phyloP scores from a whole-genome alignment of 1,140 invertebrate genomes.

The Idris sp. region DNA sequence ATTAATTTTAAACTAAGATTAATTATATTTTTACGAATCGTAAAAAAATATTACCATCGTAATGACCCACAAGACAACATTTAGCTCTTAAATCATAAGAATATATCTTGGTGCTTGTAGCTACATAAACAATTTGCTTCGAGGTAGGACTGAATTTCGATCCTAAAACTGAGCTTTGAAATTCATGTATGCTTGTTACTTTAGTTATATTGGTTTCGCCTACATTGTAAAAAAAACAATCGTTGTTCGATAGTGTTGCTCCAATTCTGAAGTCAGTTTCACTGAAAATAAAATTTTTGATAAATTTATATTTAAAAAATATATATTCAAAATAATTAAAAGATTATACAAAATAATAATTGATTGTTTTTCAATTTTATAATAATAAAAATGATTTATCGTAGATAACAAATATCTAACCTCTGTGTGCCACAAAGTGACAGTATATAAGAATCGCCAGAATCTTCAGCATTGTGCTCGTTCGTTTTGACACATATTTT shows the following conservation, averaged over 20 bases:
- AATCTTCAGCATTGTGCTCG: constrained; percentile 8
- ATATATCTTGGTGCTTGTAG: constrained; percentile 80
- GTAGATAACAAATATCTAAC: constrained; percentile 5
- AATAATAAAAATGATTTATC: constrained; percentile 15
- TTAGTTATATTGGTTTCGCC: constrained; percentile 67
- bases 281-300: constrained; percentile 45
- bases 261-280: constrained; percentile 72
- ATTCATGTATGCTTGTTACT: constrained; percentile 74
- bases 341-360: too few relatives aligned
- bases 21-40: too few relatives aligned
- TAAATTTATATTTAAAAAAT: too few relatives aligned
- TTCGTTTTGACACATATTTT: too few relatives aligned
- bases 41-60: too few relatives aligned
- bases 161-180: constrained; percentile 78
- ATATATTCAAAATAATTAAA: too few relatives aligned
- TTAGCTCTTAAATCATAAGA: constrained; percentile 84
- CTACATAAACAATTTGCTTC: constrained; percentile 81
- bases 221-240: constrained; percentile 74
- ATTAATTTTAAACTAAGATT: too few relatives aligned
- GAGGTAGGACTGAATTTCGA: constrained; percentile 81
- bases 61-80: too few relatives aligned
- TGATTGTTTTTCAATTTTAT: too few relatives aligned
- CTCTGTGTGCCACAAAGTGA: constrained; percentile 37
- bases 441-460: constrained; percentile 25
- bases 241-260: constrained; percentile 69